A percentile compares a stretch with the other conserved stretches of the same genome.
Evolutionary conservation across 2,888 invertebrate species (phyloP).

Genomic region (Dastarcus helophoroides): DNA sequence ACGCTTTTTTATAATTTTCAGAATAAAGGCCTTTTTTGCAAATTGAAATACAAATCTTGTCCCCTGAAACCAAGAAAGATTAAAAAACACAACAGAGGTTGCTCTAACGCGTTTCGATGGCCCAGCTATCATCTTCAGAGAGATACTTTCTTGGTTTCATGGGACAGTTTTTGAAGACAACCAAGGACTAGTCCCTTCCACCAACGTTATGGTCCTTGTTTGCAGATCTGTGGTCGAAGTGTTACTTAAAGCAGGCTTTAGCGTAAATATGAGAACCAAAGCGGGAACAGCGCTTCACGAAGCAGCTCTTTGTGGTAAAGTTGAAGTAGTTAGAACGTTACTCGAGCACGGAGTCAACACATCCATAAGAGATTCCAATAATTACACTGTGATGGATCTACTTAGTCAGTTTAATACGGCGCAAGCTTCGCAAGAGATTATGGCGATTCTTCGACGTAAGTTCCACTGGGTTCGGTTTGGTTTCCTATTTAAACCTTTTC

Average conservation of each 20-base stretch:
- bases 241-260: conserved; percentile 72
- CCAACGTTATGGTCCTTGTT: too few relatives aligned
- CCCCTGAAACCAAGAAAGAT: too few relatives aligned
- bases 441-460: conserved; percentile 43
- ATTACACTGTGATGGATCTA: conserved; percentile 77
- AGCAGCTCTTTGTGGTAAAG: conserved; percentile 84
- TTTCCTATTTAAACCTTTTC: neutral
- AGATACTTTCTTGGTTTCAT: too few relatives aligned
- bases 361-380: conserved; percentile 63
- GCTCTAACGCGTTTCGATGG: too few relatives aligned
- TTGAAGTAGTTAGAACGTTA: conserved; percentile 72
- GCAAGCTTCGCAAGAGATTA: conserved; percentile 77
- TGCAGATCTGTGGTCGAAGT: conserved; percentile 69
- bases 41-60: too few relatives aligned
- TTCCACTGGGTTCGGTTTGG: conserved; percentile 2
- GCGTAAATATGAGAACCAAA: conserved; percentile 76
- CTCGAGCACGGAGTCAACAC: conserved; percentile 74
- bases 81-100: too few relatives aligned
- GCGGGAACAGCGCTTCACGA: conserved; percentile 88
- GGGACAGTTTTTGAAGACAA: too few relatives aligned
- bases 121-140: too few relatives aligned
- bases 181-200: too few relatives aligned
- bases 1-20: too few relatives aligned
- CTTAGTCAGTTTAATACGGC: conserved; percentile 74
- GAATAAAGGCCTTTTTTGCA: too few relatives aligned